Evolutionary conservation across 53 echinoderm and acorn worm genomes (phyloP).

Genomic region (Stichopus horrens): DNA sequence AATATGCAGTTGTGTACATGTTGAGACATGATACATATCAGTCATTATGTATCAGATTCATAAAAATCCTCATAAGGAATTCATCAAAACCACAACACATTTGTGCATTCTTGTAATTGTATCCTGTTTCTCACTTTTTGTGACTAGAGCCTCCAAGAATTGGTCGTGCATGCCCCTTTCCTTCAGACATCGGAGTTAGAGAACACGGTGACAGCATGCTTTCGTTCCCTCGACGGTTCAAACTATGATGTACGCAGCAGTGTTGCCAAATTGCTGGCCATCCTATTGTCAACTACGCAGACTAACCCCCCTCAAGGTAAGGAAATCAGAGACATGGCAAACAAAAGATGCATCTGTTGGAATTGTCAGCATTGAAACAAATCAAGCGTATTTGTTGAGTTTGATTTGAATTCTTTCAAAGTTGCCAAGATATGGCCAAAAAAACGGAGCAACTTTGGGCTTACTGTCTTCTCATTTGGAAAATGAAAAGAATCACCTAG

Average conservation of each 20-base stretch:
- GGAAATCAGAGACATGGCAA: not conserved
- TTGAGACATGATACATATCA: too few relatives aligned
- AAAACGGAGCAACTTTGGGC: not conserved
- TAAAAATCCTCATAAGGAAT: too few relatives aligned
- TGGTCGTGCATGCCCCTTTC: slow-evolving; percentile 69
- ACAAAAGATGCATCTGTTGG: too few relatives aligned
- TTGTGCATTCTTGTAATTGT: too few relatives aligned
- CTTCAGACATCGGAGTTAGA: slow-evolving; percentile 89
- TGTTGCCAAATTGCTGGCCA: slow-evolving; percentile 86
- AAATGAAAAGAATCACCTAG: not conserved
- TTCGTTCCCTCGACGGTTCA: slow-evolving; percentile 88
- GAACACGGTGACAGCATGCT: slow-evolving; percentile 81
- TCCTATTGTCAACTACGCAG: slow-evolving; percentile 82
- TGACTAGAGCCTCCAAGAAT: slow-evolving; percentile 68
- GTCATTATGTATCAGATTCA: too few relatives aligned
- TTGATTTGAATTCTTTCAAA: too few relatives aligned
- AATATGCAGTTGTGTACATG: too few relatives aligned
- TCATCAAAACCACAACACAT: too few relatives aligned
- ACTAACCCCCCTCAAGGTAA: slow-evolving; percentile 75
- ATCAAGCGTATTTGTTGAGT: too few relatives aligned
- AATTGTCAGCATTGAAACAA: too few relatives aligned
- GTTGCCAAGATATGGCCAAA: too few relatives aligned
- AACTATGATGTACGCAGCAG: slow-evolving; percentile 96
- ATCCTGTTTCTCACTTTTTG: too few relatives aligned
- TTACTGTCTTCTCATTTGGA: not conserved